Evolutionary conservation across 2,113 vertebrate genomes (phyloP).

Genomic region (Mellivora capensis): DNA sequence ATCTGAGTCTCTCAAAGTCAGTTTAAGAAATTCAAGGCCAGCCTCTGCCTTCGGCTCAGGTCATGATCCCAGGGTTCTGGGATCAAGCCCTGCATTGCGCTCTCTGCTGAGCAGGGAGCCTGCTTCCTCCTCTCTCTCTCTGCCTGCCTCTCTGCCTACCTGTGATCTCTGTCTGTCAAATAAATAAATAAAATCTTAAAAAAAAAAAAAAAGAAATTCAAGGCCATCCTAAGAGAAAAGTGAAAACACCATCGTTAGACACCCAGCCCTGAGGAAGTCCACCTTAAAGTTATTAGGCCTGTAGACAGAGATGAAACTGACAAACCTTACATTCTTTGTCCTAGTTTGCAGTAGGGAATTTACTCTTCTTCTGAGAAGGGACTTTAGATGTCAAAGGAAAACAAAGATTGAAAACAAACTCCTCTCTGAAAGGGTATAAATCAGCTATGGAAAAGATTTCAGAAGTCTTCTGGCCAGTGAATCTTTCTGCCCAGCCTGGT

Average conservation of each 20-base stretch:
- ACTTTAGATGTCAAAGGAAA: not conserved
- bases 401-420: slow-evolving; percentile 12
- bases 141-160: too few species aligned
- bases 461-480: not conserved
- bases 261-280: not conserved
- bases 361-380: not conserved
- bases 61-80: too few species aligned
- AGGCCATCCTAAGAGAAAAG: not conserved
- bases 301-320: not conserved
- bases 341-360: not conserved
- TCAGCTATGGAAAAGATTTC: slow-evolving; percentile 1
- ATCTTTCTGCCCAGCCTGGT: not conserved
- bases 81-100: too few species aligned
- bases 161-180: too few species aligned
- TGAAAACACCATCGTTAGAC: not conserved
- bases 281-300: not conserved
- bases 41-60: not conserved
- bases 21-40: not conserved
- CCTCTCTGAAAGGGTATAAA: not conserved
- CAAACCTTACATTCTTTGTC: not conserved
- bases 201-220: not conserved
- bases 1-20: not conserved
- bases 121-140: too few species aligned
- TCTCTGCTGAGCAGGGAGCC: too few species aligned
- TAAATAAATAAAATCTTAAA: too few species aligned